Evolutionary conservation across 1,140 invertebrate genomes (phyloP).

Genomic region (Medauroidea extradentata): DNA sequence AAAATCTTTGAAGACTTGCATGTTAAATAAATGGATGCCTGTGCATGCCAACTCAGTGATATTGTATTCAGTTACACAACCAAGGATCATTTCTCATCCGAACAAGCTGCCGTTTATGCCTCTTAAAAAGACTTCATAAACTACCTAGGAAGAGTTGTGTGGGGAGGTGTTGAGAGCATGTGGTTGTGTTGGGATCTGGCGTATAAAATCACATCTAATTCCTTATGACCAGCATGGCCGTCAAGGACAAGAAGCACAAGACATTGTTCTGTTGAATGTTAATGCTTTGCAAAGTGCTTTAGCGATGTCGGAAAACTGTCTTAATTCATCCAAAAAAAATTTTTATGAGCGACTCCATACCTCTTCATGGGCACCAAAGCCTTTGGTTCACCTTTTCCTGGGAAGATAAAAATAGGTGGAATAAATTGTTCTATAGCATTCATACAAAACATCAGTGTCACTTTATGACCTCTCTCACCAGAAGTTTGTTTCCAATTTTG

Average conservation of each 20-base stretch:
- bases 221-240: conserved; percentile 26
- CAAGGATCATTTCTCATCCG: neutral
- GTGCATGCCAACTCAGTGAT: conserved; percentile 8
- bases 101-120: neutral
- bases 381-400: neutral
- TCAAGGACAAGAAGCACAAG: conserved; percentile 35
- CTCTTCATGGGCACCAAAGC: conserved; percentile 15
- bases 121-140: conserved; percentile 34
- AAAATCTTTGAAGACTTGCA: neutral
- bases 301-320: neutral
- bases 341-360: conserved; percentile 11
- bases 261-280: neutral
- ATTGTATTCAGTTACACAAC: neutral
- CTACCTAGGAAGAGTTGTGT: conserved; percentile 36
- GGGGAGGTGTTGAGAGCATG: conserved; percentile 36
- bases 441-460: no score
- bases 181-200: conserved; percentile 38
- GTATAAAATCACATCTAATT: conserved; percentile 29
- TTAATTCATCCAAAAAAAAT: conserved; percentile 19
- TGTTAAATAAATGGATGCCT: neutral
- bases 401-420: no score
- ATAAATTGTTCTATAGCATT: no score
- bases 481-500: no score
- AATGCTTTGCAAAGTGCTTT: neutral
- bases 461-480: no score